Evolutionary conservation across 2,888 invertebrate genomes (phyloP).

Genomic region (Itoplectis maculator): DNA sequence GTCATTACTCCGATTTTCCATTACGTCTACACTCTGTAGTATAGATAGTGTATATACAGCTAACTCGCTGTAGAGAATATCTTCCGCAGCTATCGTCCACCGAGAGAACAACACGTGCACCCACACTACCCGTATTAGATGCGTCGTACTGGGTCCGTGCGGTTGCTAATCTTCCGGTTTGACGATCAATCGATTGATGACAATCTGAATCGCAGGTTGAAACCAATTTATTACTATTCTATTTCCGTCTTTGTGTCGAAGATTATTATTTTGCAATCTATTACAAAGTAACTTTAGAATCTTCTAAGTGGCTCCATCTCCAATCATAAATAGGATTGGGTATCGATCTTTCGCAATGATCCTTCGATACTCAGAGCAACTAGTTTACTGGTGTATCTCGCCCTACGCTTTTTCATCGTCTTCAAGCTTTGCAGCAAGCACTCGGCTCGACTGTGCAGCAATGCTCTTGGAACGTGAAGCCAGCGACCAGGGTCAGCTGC

Average conservation of each 20-base stretch:
- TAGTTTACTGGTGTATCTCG: slow-evolving; percentile 43
- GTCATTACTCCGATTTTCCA: slow-evolving; percentile 80
- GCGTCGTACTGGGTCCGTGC: not conserved
- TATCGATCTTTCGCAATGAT: slow-evolving; percentile 25
- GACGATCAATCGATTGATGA: slow-evolving; percentile 58
- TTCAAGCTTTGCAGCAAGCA: slow-evolving; percentile 25
- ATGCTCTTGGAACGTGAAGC: slow-evolving; percentile 24
- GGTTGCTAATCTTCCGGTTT: slow-evolving; percentile 56
- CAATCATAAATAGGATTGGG: slow-evolving; percentile 36
- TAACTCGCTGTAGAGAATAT: slow-evolving; percentile 49
- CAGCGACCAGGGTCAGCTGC: slow-evolving; percentile 43
- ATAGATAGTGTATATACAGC: slow-evolving; percentile 35
- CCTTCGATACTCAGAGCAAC: slow-evolving; percentile 46
- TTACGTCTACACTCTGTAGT: slow-evolving; percentile 48
- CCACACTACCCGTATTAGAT: slow-evolving; percentile 40
- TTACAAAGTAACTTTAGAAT: not conserved
- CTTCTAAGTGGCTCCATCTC: slow-evolving; percentile 27
- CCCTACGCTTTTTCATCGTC: slow-evolving; percentile 17
- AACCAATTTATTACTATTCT: slow-evolving; percentile 42
- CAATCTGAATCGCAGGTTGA: slow-evolving; percentile 42
- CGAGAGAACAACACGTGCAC: slow-evolving; percentile 26
- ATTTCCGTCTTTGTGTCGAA: slow-evolving; percentile 29
- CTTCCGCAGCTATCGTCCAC: slow-evolving; percentile 44
- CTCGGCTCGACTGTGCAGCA: slow-evolving; percentile 35
- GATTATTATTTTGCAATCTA: slow-evolving; percentile 6